Evolutionary conservation across 2,888 invertebrate genomes (phyloP), one percentile per base, ranked within the genome.

Genomic region (Cetonia aurata): DNA sequence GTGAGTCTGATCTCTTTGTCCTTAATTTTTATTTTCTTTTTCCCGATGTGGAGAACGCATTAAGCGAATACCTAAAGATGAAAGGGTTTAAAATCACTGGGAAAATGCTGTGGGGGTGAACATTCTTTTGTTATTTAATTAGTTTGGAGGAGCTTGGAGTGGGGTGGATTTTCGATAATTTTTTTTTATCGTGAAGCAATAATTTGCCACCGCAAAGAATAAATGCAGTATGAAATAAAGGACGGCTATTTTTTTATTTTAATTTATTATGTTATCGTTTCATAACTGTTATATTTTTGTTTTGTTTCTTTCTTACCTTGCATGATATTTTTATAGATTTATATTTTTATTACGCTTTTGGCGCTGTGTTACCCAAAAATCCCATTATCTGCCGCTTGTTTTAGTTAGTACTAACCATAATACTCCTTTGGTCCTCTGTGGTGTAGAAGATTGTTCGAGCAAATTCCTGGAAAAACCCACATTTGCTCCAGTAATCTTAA

Each of bases 341-440:
- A 67, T 69, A 62, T 37, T 65, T 44, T 65, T 68, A 67, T 62
- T 73, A 67, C 71, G 71, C 71, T 72, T 73, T 67, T 70, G 57
- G 73, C 73, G 71, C 70, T 70, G 53, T 37, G 37, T 37, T 37
- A 46, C 67, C 70, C 72, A 46, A 31, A 42, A 48, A 25, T 25
- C 37, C 73, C 73, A 56, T 53, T 62, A 42, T 69, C 55, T 65
- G 69, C 69, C 12, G 69, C 69, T 68, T 68, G n/a, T 48, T 68
- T n/a, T 57, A 41, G 19, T 44, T 50, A 25, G 52, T 19, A 52
- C 19, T 10, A 9, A 9, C 25, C 19, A 25, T 52, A 25, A 19
- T 33, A 33, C 33, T 37, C 37, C 37, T 37, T 50, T 52, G 6
- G 52, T 48, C 10, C 17, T 50, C 37, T 37, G 37, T 37, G 37